Percentiles rank a stretch among this genome's conserved stretches.
Conservation (phyloP, 1,140 invertebrate genomes). For the Onthophagus taurus region DNA sequence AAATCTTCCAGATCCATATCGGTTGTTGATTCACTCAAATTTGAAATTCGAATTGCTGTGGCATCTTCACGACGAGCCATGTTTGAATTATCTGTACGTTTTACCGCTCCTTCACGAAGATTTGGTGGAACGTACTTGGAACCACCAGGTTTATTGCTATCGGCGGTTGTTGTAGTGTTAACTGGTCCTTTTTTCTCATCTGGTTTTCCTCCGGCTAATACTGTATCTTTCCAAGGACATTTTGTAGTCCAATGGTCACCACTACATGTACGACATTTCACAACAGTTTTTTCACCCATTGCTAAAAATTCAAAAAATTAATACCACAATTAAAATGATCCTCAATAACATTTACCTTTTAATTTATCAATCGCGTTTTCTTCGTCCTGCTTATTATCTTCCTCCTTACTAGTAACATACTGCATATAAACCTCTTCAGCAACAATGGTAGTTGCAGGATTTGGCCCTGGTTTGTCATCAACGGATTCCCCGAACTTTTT, state of each 20-base stretch:
- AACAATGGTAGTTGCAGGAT: slow-evolving; percentile 91
- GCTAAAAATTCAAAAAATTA: slow-evolving; percentile 19
- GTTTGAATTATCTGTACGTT: slow-evolving; percentile 63
- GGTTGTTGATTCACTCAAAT: slow-evolving; percentile 91
- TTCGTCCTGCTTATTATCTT: slow-evolving; percentile 77
- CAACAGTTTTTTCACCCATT: slow-evolving; percentile 63
- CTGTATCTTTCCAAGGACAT: slow-evolving; percentile 92
- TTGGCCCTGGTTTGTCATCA: slow-evolving; percentile 87
- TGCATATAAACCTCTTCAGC: slow-evolving; percentile 96
- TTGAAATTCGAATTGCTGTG: slow-evolving; percentile 91
- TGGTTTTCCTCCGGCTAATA: slow-evolving; percentile 53
- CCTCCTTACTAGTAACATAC: slow-evolving; percentile 78
- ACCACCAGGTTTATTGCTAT: slow-evolving; percentile 38
- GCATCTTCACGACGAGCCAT: slow-evolving; percentile 67
- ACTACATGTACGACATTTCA: slow-evolving; percentile 90
- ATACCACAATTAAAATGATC: neutral
- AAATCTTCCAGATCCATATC: slow-evolving; percentile 93
- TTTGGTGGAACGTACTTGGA: slow-evolving; percentile 78
- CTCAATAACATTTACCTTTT: slow-evolving; percentile 40
- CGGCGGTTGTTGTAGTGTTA: slow-evolving; percentile 25
- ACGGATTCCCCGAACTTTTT: slow-evolving; percentile 87
- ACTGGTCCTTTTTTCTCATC: slow-evolving; percentile 33
- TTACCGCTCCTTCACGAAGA: slow-evolving; percentile 69
- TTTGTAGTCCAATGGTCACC: slow-evolving; percentile 96
- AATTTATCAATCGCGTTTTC: slow-evolving; percentile 64